phyloP scores from a whole-genome alignment of 2,113 vertebrate genomes.

The Clarias macrocephalus region DNA sequence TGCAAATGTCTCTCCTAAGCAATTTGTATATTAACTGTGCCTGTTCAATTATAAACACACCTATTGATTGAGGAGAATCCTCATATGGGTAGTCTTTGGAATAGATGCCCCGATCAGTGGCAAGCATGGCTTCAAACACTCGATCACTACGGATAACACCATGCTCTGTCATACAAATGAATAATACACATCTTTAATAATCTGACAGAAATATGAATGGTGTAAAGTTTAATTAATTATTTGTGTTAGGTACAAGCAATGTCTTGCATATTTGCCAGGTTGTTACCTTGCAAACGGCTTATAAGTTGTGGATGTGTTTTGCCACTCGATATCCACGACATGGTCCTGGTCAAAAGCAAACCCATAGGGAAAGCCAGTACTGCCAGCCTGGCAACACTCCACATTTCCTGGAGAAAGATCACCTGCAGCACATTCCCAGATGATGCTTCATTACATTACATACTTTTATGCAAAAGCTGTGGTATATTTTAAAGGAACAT shows the following conservation, averaged over 20 bases:
- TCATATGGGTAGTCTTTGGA: slow-evolving; percentile 81
- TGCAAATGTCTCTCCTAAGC: background rate
- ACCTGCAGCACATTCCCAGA: slow-evolving; percentile 45
- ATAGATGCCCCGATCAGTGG: slow-evolving; percentile 85
- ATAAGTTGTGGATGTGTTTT: slow-evolving; percentile 83
- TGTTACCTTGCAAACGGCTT: slow-evolving; percentile 81
- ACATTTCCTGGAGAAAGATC: slow-evolving; percentile 73
- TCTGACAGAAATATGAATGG: background rate
- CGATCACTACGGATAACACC: slow-evolving; percentile 81
- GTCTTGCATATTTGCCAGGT: background rate
- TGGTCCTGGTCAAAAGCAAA: slow-evolving; percentile 80
- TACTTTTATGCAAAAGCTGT: background rate
- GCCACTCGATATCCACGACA: slow-evolving; percentile 88
- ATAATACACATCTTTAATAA: background rate
- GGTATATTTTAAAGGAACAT: too few species aligned
- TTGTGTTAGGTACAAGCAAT: background rate
- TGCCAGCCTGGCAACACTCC: slow-evolving; percentile 57
- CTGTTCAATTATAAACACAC: slow-evolving; percentile 60
- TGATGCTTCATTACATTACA: background rate
- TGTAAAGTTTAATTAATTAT: background rate
- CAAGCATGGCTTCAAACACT: slow-evolving; percentile 80
- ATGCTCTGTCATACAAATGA: slow-evolving; percentile 73
- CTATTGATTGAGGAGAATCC: slow-evolving; percentile 87
- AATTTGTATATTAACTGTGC: background rate
- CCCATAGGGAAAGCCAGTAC: slow-evolving; percentile 79